Base-by-base conservation (phyloP, 1,140 invertebrate species). In the Ceratina calcarata region DNA sequence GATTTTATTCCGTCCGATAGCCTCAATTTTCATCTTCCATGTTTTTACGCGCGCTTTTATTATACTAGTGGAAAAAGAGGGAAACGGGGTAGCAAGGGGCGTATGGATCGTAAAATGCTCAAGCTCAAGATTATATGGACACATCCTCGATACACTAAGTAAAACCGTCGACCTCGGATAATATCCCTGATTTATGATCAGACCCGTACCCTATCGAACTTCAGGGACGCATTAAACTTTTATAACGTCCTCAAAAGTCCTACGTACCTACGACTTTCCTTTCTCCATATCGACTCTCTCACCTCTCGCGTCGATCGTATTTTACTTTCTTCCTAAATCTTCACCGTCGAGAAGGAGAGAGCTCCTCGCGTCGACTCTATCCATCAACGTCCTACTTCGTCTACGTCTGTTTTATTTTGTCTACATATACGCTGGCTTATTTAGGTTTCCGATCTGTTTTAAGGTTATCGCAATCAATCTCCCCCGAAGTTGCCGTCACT, bases 181-280 rank as follows among this genome's bases (percentile, higher is more conserved):
- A 85, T 80, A 79, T 77, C 60, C 62, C 53, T 90, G 89, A 92
- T 91, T 91, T 89, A 91, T 89, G 89, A 87, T 84, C 84, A 79
- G 85, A 90, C 88, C 86, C 85, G 86, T 86, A 86, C 86, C 85
- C 87, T 87, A 89, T 91, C 85, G 87, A 90, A 90, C 88, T 90
- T 89, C 78, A 85, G 84, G 85, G 88, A 89, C 84, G 82, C 85
- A 85, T 89, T 88, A 88, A 90, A 91, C 84, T 91, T 91, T 90
- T 87, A 88, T 87, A 86, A 88, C 82, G 78, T 89, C 45, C 76
- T 73, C 76, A 73, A 80, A 69, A 80, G 67, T 82, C 77, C 67
- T 51, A 84, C 61, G 73, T 45, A 45, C 6, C 37, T 45, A 64
- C 37, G 32, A 65, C 68, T 51, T 12, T 1, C 24, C 37, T 2